phyloP scores from a whole-genome alignment of 2,797 vertebrate genomes.

The Lagodon rhomboides region DNA sequence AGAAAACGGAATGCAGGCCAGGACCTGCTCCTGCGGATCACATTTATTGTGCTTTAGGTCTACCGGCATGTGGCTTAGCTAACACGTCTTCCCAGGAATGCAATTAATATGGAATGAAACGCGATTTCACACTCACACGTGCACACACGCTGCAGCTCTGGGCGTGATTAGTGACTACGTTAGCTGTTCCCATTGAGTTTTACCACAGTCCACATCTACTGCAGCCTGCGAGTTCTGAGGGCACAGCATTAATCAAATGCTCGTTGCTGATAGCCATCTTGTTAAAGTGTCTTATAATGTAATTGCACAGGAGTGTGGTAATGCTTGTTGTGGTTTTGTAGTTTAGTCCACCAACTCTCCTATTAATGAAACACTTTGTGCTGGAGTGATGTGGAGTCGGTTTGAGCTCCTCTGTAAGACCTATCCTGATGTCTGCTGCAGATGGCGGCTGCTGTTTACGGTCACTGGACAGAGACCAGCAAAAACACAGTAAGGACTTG shows the following conservation, averaged over 20 bases:
- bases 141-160: conserved; percentile 20
- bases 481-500: conserved; percentile 10
- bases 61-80: conserved; percentile 40
- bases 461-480: not conserved
- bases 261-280: conserved; percentile 61
- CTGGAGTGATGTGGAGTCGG: conserved; percentile 9
- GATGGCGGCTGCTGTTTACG: not conserved
- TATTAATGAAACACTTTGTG: conserved; percentile 37
- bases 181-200: conserved; percentile 64
- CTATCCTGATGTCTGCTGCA: not conserved
- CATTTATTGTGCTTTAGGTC: conserved; percentile 73
- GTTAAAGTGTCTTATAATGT: conserved; percentile 57
- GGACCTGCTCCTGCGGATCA: conserved; percentile 61
- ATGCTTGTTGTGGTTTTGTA: conserved; percentile 36
- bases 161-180: conserved; percentile 63
- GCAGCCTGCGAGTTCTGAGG: conserved; percentile 40
- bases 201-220: conserved; percentile 40
- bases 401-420: not conserved
- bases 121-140: conserved; percentile 9
- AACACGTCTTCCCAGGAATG: conserved; percentile 61
- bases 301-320: conserved; percentile 33
- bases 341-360: conserved; percentile 17
- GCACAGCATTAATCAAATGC: conserved; percentile 63
- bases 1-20: conserved; percentile 53
- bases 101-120: conserved; percentile 65